Percentiles rank a stretch among this genome's conserved stretches.
phyloP scores from a whole-genome alignment of 2,888 invertebrate genomes.

The Exephanes ischioxanthus region DNA sequence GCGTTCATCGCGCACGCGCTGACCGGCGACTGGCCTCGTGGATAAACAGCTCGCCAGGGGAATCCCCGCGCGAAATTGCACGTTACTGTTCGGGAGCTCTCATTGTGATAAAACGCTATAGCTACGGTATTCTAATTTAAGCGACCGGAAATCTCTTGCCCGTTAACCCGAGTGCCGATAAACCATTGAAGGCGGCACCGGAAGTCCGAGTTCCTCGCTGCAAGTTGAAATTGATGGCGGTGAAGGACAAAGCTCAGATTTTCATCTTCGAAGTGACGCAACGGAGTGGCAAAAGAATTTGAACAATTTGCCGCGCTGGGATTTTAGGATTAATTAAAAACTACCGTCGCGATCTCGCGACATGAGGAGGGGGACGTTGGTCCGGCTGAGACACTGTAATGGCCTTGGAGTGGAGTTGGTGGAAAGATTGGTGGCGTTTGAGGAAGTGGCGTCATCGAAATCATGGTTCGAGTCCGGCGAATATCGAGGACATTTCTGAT shows the following conservation, averaged over 20 bases:
- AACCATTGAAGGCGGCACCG: background rate
- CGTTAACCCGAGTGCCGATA: too few species aligned
- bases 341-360: background rate
- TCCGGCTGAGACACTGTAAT: slow-evolving; percentile 19
- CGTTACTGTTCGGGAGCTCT: background rate
- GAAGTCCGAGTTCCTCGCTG: background rate
- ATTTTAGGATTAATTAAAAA: too few species aligned
- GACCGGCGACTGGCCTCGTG: background rate
- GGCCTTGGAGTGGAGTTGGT: slow-evolving; percentile 92
- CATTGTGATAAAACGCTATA: background rate
- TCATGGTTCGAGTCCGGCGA: slow-evolving; percentile 69
- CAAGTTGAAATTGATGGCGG: background rate
- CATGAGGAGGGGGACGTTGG: background rate
- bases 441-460: slow-evolving; percentile 88
- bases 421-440: slow-evolving; percentile 93
- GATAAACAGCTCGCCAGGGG: background rate
- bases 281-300: background rate
- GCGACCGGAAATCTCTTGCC: too few species aligned
- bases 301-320: background rate
- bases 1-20: slow-evolving; percentile 1
- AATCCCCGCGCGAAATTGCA: background rate
- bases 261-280: background rate
- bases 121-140: background rate
- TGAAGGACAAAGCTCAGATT: background rate
- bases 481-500: slow-evolving; percentile 85